phyloP scores from a whole-genome alignment of 2,888 invertebrate species.

The Anoplius nigerrimus region DNA sequence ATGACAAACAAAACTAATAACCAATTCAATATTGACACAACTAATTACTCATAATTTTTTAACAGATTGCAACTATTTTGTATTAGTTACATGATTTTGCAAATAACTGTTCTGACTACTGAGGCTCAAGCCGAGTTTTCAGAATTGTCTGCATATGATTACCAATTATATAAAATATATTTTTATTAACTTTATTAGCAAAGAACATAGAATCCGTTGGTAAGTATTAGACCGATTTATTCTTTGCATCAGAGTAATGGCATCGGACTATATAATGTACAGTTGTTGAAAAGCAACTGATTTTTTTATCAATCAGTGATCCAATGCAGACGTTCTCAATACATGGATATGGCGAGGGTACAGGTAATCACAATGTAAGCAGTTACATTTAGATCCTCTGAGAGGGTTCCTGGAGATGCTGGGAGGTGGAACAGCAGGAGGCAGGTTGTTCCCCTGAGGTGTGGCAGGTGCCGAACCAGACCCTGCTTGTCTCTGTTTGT shows the following conservation, averaged over 20 bases:
- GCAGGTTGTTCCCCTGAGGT: conserved; percentile 79
- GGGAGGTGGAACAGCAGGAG: conserved; percentile 76
- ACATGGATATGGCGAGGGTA: conserved; percentile 46
- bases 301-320: conserved; percentile 17
- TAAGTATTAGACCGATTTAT: no score
- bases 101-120: not conserved
- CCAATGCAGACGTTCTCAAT: conserved; percentile 34
- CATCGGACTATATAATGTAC: no score
- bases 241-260: no score
- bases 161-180: no score
- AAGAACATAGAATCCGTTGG: no score
- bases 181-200: no score
- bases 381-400: conserved; percentile 89
- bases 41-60: no score
- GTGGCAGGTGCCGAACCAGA: conserved; percentile 85
- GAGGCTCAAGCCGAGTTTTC: no score
- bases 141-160: no score
- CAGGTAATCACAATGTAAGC: conserved; percentile 71
- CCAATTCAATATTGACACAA: no score
- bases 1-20: no score
- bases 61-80: not conserved
- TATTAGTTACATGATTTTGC: not conserved
- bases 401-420: conserved; percentile 86
- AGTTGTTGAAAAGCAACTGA: no score
- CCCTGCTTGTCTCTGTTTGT: conserved; percentile 79